These are phyloP conservation scores for Rhaphigaster nebulosa DNA, from an alignment of 2,888 invertebrate species.

Conservation along the genomic window DNA sequence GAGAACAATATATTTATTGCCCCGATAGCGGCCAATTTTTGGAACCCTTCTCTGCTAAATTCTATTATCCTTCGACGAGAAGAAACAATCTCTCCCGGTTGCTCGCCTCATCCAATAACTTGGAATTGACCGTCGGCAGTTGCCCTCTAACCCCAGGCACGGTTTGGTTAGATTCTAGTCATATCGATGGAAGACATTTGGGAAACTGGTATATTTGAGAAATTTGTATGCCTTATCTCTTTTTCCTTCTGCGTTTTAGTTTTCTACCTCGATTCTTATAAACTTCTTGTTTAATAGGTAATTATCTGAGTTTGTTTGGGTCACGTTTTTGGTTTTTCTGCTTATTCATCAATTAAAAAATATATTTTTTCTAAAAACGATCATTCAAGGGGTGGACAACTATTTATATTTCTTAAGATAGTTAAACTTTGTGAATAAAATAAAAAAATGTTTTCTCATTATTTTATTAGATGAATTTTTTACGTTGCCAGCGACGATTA, in stretches of 20 bases:
- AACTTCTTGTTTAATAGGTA: too few species aligned
- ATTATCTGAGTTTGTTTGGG: too few species aligned
- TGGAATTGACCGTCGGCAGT: background rate
- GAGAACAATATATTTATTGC: constrained; percentile 30
- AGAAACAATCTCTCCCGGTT: constrained; percentile 5
- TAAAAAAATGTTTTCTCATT: too few species aligned
- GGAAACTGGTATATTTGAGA: background rate
- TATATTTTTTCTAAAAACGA: too few species aligned
- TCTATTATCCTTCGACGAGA: constrained; percentile 12
- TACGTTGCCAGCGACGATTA: too few species aligned
- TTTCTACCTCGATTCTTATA: too few species aligned
- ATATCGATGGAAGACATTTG: background rate
- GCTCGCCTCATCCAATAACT: background rate
- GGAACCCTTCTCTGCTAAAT: constrained; percentile 31
- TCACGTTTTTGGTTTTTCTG: too few species aligned
- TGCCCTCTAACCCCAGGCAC: background rate
- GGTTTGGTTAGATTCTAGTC: background rate
- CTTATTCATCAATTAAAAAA: too few species aligned
- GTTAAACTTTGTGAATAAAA: too few species aligned
- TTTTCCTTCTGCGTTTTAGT: background rate
- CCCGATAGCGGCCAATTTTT: constrained; percentile 47
- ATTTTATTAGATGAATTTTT: too few species aligned
- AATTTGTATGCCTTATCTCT: background rate
- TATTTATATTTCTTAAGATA: too few species aligned
- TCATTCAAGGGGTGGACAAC: too few species aligned